Conservation (phyloP, 1,140 invertebrate genomes). For the Orchestia grillus region DNA sequence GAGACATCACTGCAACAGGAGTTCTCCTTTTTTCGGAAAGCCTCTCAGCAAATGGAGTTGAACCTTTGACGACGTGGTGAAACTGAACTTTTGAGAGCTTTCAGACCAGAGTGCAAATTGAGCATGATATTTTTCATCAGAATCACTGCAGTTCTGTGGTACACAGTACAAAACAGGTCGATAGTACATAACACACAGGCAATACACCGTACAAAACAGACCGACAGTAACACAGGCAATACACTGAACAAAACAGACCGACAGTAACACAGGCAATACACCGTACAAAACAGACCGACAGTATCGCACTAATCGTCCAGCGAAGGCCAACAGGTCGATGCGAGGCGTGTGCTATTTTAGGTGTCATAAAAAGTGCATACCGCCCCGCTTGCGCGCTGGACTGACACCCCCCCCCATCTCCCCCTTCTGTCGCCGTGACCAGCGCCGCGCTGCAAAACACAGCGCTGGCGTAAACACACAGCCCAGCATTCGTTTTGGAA, state of each 20-base stretch:
- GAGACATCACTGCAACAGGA: no score
- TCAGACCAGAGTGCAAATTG: no score
- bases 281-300: not conserved
- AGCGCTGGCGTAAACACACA: not conserved
- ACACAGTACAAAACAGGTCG: not conserved
- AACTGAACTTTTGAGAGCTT: no score
- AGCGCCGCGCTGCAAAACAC: not conserved
- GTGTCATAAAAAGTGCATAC: not conserved
- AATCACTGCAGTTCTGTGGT: no score
- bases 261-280: not conserved
- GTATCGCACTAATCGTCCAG: not conserved
- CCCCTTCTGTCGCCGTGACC: no score
- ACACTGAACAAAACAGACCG: not conserved
- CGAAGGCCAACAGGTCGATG: not conserved
- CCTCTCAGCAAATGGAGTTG: no score
- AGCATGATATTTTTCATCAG: no score
- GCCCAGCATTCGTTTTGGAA: not conserved
- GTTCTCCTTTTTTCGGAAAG: no score
- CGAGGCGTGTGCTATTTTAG: not conserved
- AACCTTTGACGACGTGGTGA: no score
- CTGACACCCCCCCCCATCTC: no score
- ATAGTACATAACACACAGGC: not conserved
- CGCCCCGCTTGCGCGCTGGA: not conserved
- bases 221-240: not conserved
- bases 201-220: not conserved